Conservation (phyloP, 1,140 invertebrate species). For the Neodiprion fabricii region DNA sequence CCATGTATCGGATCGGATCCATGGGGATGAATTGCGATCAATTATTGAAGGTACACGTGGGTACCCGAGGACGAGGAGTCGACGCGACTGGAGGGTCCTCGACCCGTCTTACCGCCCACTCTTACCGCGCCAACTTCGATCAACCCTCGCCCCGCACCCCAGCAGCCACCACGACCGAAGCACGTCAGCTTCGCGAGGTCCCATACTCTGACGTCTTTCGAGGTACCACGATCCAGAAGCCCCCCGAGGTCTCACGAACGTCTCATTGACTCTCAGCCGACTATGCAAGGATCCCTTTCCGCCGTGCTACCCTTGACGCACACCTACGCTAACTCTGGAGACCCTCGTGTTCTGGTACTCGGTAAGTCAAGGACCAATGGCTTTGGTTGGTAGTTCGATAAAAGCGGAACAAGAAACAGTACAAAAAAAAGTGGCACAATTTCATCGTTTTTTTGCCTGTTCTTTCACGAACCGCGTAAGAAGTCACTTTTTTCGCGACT, state of each 20-base stretch:
- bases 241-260: conserved; percentile 69
- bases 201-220: conserved; percentile 82
- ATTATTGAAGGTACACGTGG: conserved; percentile 67
- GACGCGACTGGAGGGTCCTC: conserved; percentile 72
- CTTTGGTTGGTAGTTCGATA: not conserved
- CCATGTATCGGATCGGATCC: no score
- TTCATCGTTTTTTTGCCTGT: not conserved
- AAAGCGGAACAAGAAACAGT: not conserved
- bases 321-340: conserved; percentile 52
- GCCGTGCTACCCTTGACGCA: conserved; percentile 42
- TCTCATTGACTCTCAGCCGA: conserved; percentile 62
- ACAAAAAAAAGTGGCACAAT: not conserved
- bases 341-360: conserved; percentile 61
- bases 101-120: conserved; percentile 54
- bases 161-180: conserved; percentile 67
- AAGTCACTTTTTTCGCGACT: not conserved
- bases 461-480: not conserved
- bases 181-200: conserved; percentile 91
- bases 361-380: conserved; percentile 45
- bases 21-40: not conserved
- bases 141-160: conserved; percentile 64
- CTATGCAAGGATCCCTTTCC: conserved; percentile 43
- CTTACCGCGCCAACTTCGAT: conserved; percentile 50
- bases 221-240: conserved; percentile 66
- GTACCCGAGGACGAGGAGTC: conserved; percentile 77